Evolutionary conservation across 1,140 invertebrate genomes (phyloP).

Genomic region (Leucophenga varia): DNA sequence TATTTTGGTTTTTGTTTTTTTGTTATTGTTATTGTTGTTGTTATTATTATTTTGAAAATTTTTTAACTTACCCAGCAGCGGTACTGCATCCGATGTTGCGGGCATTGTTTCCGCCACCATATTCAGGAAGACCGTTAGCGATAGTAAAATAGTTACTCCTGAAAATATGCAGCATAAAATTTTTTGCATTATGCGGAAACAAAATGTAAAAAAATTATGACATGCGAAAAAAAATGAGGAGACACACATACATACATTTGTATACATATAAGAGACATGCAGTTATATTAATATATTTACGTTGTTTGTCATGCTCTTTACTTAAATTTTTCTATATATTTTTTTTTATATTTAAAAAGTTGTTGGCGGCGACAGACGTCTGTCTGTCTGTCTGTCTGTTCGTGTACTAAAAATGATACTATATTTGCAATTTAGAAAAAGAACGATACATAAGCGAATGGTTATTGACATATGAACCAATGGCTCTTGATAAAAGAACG

Average conservation of each 20-base stretch:
- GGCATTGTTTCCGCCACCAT: slow-evolving; percentile 89
- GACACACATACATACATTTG: slow-evolving; percentile 2
- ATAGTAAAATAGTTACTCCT: slow-evolving; percentile 99
- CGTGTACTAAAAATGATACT: no score
- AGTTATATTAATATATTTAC: no score
- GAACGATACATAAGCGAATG: no score
- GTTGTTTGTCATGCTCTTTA: no score
- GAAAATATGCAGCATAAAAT: slow-evolving; percentile 44
- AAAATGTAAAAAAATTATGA: no score
- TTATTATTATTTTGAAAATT: slow-evolving; percentile 13
- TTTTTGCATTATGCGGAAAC: slow-evolving; percentile 9
- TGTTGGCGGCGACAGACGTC: no score
- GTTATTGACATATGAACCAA: no score
- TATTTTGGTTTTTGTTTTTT: slow-evolving; percentile 11
- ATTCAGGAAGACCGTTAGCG: slow-evolving; percentile 96
- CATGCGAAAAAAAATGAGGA: background rate
- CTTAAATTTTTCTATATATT: no score
- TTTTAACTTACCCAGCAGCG: slow-evolving; percentile 58
- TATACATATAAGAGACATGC: background rate
- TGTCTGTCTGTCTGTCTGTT: no score
- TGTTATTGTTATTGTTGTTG: slow-evolving; percentile 16
- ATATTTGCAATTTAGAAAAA: no score
- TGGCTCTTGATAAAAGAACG: no score
- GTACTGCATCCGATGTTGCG: slow-evolving; percentile 77
- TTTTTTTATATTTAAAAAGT: no score